Evolutionary conservation across 2,888 invertebrate species (phyloP).

Genomic region (Tachystola acroxantha): DNA sequence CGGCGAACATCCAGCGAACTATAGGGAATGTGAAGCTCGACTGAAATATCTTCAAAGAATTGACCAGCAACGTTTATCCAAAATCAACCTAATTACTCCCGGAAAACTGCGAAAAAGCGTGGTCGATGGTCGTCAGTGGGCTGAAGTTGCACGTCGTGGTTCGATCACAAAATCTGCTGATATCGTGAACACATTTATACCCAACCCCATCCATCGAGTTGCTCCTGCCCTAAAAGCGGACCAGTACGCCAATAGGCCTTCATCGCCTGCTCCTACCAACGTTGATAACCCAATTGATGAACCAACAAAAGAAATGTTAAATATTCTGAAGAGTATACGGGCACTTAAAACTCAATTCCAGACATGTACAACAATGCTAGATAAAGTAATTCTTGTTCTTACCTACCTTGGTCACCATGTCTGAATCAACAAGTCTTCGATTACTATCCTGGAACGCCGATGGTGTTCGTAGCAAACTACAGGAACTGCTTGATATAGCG

Average conservation of each 20-base stretch:
- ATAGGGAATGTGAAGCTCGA: constrained; percentile 4
- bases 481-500: not conserved
- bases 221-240: not conserved
- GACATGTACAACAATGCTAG: not conserved
- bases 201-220: not conserved
- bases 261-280: not conserved
- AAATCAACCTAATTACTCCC: too few species aligned
- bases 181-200: too few species aligned
- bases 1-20: constrained; percentile 12
- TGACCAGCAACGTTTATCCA: not conserved
- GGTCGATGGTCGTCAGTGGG: too few species aligned
- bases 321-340: not conserved
- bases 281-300: not conserved
- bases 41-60: not conserved
- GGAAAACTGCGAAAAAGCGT: too few species aligned
- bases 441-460: not conserved
- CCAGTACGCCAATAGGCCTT: not conserved
- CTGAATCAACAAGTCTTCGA: not conserved
- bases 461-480: not conserved
- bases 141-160: too few species aligned
- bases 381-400: not conserved
- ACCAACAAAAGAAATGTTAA: not conserved
- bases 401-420: not conserved
- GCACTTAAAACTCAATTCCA: not conserved
- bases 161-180: too few species aligned